Base-by-base conservation (phyloP, 2,888 invertebrate species). In the Ganaspis brasiliensis region DNA sequence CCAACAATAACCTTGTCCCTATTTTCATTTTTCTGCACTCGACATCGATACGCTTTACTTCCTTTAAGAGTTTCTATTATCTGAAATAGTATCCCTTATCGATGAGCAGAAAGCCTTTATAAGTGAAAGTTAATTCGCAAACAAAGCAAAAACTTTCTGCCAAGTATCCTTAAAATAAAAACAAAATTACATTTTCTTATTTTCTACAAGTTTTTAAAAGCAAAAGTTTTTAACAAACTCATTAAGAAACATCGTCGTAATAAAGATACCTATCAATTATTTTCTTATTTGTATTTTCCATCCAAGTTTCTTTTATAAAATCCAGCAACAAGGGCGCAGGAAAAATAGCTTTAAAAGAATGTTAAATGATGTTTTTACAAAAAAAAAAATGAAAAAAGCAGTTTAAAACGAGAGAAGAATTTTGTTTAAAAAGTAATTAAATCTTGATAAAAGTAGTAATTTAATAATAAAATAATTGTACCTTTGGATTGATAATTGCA, bases 201-300 rank as follows among this genome's bases (percentile, higher is more conserved):
- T 9, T 24, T 24, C 19, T 2, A 24, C 45, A 67, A 67, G 67
- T 67, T 67, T 45, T 67, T 67, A 26, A 45, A 67, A 26, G 24
- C n/a, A 49, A 21, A 67, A 67, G 45, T 67, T 49, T 26, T 45
- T n/a, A 45, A 49, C 45, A 40, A 67, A 67, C 67, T 67, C 67
- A 26, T 67, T 67, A 40, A 1, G n/a, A 26, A 49, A 67, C n/a
- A 67, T 45, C 67, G n/a, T 40, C n/a, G 10, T 49, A 45, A 67
- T 67, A 67, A 45, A 67, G 24, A 67, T 21, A 24, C 45, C 26
- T 26, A 67, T 45, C 67, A 24, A 24, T 45, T 67, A 67, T 21
- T 67, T 10, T 40, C 63, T 63, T 67, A 49, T 67, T 67, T 45
- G 24, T 45, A 45, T 9, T 37, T 63, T 45, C 24, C 24, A 67